Evolutionary conservation across 2,888 invertebrate genomes (phyloP).

Genomic region (Entomobrya multifasciata): DNA sequence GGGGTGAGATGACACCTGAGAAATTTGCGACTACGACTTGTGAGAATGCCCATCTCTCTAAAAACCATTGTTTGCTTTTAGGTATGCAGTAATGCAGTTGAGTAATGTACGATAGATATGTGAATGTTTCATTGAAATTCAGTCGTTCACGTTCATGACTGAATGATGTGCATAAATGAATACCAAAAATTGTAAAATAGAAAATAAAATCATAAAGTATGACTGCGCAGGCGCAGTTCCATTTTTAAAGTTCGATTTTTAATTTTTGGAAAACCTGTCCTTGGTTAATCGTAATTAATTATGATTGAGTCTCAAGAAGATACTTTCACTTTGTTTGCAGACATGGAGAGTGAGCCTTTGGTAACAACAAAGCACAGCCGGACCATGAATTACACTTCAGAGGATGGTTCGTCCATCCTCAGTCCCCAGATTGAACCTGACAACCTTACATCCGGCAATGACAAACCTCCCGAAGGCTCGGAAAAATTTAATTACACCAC

Average conservation of each 20-base stretch:
- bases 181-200: too few species aligned
- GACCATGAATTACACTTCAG: conserved; percentile 77
- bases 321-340: conserved; percentile 44
- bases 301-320: neutral
- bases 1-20: too few species aligned
- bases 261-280: neutral
- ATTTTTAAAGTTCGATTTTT: neutral
- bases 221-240: too few species aligned
- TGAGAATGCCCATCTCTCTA: too few species aligned
- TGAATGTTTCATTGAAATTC: too few species aligned
- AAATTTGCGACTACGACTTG: too few species aligned
- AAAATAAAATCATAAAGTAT: too few species aligned
- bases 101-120: too few species aligned
- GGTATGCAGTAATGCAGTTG: too few species aligned
- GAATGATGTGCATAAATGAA: too few species aligned
- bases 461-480: conserved; percentile 65
- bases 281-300: neutral
- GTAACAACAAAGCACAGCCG: conserved; percentile 72
- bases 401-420: conserved; percentile 79
- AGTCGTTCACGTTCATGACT: too few species aligned
- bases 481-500: conserved; percentile 73
- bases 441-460: conserved; percentile 65
- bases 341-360: conserved; percentile 80
- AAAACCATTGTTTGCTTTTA: too few species aligned
- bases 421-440: conserved; percentile 74